A percentile compares a stretch with the other conserved stretches of the same genome.
Evolutionary conservation across 2,797 vertebrate genomes (phyloP).

Genomic region (Intellagama lesueurii): DNA sequence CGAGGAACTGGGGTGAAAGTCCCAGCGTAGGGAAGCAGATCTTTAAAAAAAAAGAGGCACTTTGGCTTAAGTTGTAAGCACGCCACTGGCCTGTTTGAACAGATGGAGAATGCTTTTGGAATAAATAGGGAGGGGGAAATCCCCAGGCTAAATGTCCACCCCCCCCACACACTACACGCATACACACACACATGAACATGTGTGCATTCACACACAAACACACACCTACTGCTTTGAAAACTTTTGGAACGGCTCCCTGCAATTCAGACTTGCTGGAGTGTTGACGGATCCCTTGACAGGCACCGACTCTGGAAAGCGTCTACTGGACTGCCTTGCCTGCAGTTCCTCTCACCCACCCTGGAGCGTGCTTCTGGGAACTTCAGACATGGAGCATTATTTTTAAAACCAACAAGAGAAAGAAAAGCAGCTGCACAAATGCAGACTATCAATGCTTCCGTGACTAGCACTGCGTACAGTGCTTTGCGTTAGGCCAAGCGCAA

Average conservation of each 20-base stretch:
- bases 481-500: slow-evolving; percentile 25
- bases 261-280: slow-evolving; percentile 71
- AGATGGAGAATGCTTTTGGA: slow-evolving; percentile 76
- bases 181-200: neutral
- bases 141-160: slow-evolving; percentile 67
- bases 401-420: slow-evolving; percentile 72
- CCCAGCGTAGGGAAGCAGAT: slow-evolving; percentile 31
- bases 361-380: slow-evolving; percentile 65
- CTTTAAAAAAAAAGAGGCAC: slow-evolving; percentile 69
- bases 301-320: slow-evolving; percentile 72
- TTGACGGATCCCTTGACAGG: slow-evolving; percentile 71
- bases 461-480: slow-evolving; percentile 42
- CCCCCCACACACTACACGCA: neutral
- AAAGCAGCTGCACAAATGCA: slow-evolving; percentile 70
- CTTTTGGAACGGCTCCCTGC: slow-evolving; percentile 71
- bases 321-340: slow-evolving; percentile 62
- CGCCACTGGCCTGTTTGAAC: slow-evolving; percentile 73
- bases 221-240: slow-evolving; percentile 57
- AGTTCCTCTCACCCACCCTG: slow-evolving; percentile 65
- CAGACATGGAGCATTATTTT: slow-evolving; percentile 56
- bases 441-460: slow-evolving; percentile 64
- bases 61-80: slow-evolving; percentile 66
- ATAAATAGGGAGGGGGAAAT: slow-evolving; percentile 74
- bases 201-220: neutral
- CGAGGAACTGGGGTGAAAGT: slow-evolving; percentile 38